phyloP scores from a whole-genome alignment of 2,888 invertebrate genomes.

The Odiellus spinosus region DNA sequence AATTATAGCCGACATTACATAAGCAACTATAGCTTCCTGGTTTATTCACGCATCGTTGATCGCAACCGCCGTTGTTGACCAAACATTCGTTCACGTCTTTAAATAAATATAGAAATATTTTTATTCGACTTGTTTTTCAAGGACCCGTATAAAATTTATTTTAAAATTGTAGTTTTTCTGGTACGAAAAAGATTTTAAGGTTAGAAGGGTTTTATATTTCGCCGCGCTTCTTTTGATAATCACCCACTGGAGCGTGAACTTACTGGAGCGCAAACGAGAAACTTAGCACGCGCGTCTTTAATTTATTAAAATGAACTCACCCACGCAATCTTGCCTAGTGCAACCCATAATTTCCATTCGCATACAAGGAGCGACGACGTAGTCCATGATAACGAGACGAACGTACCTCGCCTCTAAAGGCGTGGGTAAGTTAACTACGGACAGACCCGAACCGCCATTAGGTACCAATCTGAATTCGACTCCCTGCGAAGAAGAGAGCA shows the following conservation, averaged over 20 bases:
- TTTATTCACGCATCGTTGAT: constrained; percentile 78
- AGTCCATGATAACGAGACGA: constrained; percentile 66
- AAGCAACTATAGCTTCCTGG: constrained; percentile 74
- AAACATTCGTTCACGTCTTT: constrained; percentile 74
- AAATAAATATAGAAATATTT: constrained; percentile 1
- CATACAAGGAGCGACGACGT: constrained; percentile 70
- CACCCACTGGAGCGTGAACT: no score
- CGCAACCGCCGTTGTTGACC: constrained; percentile 73
- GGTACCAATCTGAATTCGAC: constrained; percentile 61
- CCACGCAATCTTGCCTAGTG: constrained; percentile 63
- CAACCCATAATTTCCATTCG: constrained; percentile 86
- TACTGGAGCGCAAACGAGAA: no score
- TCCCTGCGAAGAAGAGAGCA: constrained; percentile 11
- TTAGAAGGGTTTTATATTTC: no score
- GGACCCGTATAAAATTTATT: no score
- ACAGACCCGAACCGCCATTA: constrained; percentile 63
- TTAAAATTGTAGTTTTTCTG: no score
- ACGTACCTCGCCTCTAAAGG: constrained; percentile 80
- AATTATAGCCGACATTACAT: constrained; percentile 79
- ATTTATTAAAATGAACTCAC: constrained; percentile 7
- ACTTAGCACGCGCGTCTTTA: no score
- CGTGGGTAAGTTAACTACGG: constrained; percentile 71
- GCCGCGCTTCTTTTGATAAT: no score
- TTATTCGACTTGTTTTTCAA: neutral
- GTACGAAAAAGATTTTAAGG: no score